Evolutionary conservation across 2,888 invertebrate genomes (phyloP).

Genomic region (Cetonia aurata): DNA sequence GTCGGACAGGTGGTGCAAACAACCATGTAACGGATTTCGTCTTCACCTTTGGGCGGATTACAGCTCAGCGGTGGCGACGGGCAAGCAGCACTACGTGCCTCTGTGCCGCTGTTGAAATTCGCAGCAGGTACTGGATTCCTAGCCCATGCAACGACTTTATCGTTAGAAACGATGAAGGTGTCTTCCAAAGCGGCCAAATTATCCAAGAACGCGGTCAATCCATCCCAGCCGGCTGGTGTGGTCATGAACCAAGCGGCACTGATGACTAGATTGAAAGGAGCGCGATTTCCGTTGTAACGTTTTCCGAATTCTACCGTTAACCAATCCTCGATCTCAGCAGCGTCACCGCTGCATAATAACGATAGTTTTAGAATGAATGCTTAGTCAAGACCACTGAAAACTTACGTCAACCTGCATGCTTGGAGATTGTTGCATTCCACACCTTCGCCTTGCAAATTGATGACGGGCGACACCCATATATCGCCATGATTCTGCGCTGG

Average conservation of each 20-base stretch:
- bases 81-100: conserved; percentile 51
- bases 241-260: conserved; percentile 68
- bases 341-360: conserved; percentile 44
- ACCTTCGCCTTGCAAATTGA: conserved; percentile 69
- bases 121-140: conserved; percentile 62
- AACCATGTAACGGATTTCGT: conserved; percentile 61
- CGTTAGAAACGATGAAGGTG: conserved; percentile 65
- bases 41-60: conserved; percentile 47
- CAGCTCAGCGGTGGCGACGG: conserved; percentile 52
- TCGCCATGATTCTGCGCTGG: conserved; percentile 72
- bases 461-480: conserved; percentile 77
- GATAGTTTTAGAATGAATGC: background rate
- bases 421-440: conserved; percentile 67
- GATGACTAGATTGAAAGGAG: conserved; percentile 68
- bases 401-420: conserved; percentile 39
- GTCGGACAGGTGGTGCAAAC: conserved; percentile 65
- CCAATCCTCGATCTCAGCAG: conserved; percentile 62
- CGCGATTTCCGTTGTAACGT: conserved; percentile 63
- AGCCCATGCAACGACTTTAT: conserved; percentile 65
- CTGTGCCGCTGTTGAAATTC: conserved; percentile 49
- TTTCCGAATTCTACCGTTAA: conserved; percentile 65
- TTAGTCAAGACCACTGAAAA: background rate
- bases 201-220: conserved; percentile 62
- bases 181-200: conserved; percentile 58
- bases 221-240: conserved; percentile 55